Base-by-base conservation (phyloP, 23 tunicate species). In the Botrylloides violaceus region DNA sequence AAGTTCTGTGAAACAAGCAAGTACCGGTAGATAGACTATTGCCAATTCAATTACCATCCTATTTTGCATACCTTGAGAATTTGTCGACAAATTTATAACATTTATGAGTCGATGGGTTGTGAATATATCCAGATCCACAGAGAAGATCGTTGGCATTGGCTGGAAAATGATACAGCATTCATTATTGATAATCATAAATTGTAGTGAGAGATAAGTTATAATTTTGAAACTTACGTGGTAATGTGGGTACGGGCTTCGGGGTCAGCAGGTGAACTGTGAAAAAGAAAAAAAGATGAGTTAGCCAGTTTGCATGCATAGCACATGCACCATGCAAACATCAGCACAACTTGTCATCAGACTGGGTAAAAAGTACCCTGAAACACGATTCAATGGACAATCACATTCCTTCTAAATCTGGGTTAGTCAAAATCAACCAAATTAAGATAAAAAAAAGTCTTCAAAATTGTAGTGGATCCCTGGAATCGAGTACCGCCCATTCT, bases 21-120 rank as follows among this genome's bases (percentile, higher is more conserved):
- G 19, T 59, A 26, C 28, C 19, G 30, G 30, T 63, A 63, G 4
- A 9, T 58, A 58, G 12, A 58, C 5, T 3, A 58, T 4, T 4
- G 62, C 23, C 26, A 5, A 4, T 4, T 4, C 4, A 58, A 58
- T 23, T 58, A 12, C 55, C 12, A 47, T 47, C 18, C 18, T 12
- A 47, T 47, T 47, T 12, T 12, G 18, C 66, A 30, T 9, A 85
- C 94, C 94, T 79, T 58, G 32, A 36, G 32, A 66, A 66, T 27
- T 85, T 61, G 7, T 63, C n/a, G 2, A 79, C 84, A 34, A 85
- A 64, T 58, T 75, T 85, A 80, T 85, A 85, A 50, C 94, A 85
- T 65, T 75, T 85, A 56, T 75, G 77, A 3, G 61, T 36, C 19
- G 79, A 36, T 2, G 84, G 66, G 63, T 79, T 50, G 39, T 85